Conservation (phyloP, 2,113 vertebrate genomes). For the Clarias magur region DNA sequence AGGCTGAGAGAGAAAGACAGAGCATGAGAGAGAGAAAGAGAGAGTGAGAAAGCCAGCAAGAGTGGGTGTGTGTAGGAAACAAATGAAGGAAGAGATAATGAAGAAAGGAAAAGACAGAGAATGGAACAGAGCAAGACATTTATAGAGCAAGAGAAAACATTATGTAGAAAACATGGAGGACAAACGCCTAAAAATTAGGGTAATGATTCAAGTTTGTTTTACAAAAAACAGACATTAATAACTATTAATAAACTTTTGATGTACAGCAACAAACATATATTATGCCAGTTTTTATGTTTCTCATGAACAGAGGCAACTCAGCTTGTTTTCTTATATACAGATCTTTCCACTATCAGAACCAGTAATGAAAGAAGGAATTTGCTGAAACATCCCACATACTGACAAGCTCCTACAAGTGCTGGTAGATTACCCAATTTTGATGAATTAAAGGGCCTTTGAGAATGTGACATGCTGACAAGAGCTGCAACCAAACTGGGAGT, state of each 20-base stretch:
- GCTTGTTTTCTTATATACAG: neutral
- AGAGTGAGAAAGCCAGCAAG: neutral
- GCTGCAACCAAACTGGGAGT: neutral
- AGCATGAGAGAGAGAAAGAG: neutral
- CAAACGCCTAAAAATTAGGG: neutral
- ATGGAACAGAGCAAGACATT: neutral
- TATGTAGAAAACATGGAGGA: neutral
- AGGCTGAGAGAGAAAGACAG: conserved; percentile 64
- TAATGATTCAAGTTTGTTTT: neutral
- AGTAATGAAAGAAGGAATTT: neutral
- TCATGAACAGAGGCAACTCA: neutral
- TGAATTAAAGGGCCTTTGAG: neutral
- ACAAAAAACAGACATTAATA: neutral
- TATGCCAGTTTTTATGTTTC: neutral
- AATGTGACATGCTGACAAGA: neutral
- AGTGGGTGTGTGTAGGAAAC: conserved; percentile 5
- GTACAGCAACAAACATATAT: neutral
- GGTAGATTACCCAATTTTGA: neutral
- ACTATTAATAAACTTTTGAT: neutral
- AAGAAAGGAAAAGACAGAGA: neutral
- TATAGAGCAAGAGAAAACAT: neutral
- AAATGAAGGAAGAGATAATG: neutral
- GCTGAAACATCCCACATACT: neutral
- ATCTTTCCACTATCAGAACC: neutral
- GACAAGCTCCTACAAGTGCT: neutral